These are phyloP conservation scores for Nyctereutes procyonoides DNA, from an alignment of 2,113 vertebrate genomes.

Conservation along the genomic window DNA sequence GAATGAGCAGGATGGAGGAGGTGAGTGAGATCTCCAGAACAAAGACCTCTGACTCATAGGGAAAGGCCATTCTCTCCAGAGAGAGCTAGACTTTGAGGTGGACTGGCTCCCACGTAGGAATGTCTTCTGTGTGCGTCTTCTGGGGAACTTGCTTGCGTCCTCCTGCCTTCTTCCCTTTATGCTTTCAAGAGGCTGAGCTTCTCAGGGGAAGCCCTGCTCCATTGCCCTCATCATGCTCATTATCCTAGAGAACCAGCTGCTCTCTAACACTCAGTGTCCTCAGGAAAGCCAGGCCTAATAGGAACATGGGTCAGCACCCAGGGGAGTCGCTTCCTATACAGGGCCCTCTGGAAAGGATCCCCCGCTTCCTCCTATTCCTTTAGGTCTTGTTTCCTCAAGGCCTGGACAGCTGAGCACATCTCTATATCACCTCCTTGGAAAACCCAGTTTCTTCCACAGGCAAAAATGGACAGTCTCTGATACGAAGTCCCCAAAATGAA, in stretches of 20 bases:
- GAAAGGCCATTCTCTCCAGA: neutral
- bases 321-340: neutral
- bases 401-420: neutral
- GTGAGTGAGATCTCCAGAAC: neutral
- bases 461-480: slow-evolving; percentile 9
- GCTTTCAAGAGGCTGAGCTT: neutral
- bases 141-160: neutral
- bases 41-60: neutral
- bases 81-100: neutral
- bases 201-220: neutral
- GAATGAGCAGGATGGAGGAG: neutral
- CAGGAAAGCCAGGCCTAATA: neutral
- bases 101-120: neutral
- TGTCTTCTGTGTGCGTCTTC: neutral
- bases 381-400: slow-evolving; percentile 16
- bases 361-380: neutral
- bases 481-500: slow-evolving; percentile 58
- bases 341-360: neutral
- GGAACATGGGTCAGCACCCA: neutral
- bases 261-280: neutral
- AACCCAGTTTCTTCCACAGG: slow-evolving; percentile 56
- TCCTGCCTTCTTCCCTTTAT: neutral
- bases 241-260: neutral
- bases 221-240: neutral
- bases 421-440: neutral